These are phyloP conservation scores for Dioctria linearis DNA, from an alignment of 2,888 invertebrate genomes.

Conservation along the genomic window DNA sequence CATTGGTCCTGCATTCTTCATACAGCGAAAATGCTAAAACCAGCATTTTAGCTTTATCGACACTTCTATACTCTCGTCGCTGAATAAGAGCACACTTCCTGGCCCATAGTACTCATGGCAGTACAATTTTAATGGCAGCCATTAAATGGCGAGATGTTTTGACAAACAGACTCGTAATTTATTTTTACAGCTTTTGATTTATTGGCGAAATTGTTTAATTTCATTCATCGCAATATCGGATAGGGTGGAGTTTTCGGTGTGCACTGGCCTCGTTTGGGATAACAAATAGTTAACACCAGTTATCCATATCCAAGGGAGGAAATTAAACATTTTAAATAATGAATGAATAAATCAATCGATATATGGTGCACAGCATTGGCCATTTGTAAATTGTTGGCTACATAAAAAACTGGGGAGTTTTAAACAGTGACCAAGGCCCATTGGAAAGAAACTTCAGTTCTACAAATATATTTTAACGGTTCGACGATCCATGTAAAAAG, in stretches of 20 bases:
- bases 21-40: neutral
- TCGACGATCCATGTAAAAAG: too few relatives aligned
- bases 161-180: slow-evolving; percentile 5
- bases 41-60: neutral
- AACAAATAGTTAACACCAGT: neutral
- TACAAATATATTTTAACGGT: too few relatives aligned
- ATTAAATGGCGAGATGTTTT: slow-evolving; percentile 15
- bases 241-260: neutral
- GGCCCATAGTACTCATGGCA: neutral
- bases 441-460: too few relatives aligned
- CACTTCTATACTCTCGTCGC: neutral
- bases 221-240: neutral
- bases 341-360: slow-evolving; percentile 18
- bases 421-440: too few relatives aligned
- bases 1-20: neutral
- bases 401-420: too few relatives aligned
- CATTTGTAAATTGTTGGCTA: too few relatives aligned
- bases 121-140: slow-evolving; percentile 25
- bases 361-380: neutral
- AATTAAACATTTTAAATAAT: slow-evolving; percentile 33
- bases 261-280: neutral
- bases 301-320: neutral
- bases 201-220: slow-evolving; percentile 19
- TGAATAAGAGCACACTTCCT: neutral
- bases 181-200: slow-evolving; percentile 37